phyloP scores from a whole-genome alignment of 2,797 vertebrate genomes.

The Oreonectes daqikongensis region DNA sequence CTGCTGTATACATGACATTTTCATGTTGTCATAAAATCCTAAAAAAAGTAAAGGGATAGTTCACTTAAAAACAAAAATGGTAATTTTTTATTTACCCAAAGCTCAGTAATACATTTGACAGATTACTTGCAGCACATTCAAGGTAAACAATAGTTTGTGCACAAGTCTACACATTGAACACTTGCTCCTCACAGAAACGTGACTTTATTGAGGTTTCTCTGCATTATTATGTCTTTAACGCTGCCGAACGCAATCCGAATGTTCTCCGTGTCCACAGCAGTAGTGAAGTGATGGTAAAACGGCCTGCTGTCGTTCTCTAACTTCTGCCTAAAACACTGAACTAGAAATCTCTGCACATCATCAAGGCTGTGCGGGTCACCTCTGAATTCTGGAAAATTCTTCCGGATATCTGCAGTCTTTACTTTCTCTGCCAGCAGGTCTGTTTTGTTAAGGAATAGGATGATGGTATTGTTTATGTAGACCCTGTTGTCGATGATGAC shows the following conservation, averaged over 20 bases:
- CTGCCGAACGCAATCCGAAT: slow-evolving; percentile 91
- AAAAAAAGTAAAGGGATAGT: neutral
- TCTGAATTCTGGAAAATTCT: slow-evolving; percentile 89
- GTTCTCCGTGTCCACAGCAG: slow-evolving; percentile 91
- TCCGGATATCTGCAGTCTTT: slow-evolving; percentile 80
- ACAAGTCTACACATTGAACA: too few species aligned
- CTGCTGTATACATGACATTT: neutral
- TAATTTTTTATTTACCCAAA: neutral
- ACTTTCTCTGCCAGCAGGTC: slow-evolving; percentile 92
- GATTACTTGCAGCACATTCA: too few species aligned
- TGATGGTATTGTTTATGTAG: slow-evolving; percentile 89
- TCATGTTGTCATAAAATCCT: too few species aligned
- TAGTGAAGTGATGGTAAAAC: slow-evolving; percentile 93
- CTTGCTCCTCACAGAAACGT: slow-evolving; percentile 88
- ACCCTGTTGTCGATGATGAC: slow-evolving; percentile 92
- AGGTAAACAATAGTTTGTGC: too few species aligned
- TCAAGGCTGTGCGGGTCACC: slow-evolving; percentile 85
- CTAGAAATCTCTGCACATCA: slow-evolving; percentile 87
- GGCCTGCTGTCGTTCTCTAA: slow-evolving; percentile 85
- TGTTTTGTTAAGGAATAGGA: slow-evolving; percentile 94
- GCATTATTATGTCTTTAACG: slow-evolving; percentile 91
- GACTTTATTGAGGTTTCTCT: slow-evolving; percentile 90
- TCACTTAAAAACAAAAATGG: neutral
- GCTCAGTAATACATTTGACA: too few species aligned
- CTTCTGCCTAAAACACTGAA: slow-evolving; percentile 88